phyloP scores from a whole-genome alignment of 2,797 vertebrate species.

The Xenentodon cancila region DNA sequence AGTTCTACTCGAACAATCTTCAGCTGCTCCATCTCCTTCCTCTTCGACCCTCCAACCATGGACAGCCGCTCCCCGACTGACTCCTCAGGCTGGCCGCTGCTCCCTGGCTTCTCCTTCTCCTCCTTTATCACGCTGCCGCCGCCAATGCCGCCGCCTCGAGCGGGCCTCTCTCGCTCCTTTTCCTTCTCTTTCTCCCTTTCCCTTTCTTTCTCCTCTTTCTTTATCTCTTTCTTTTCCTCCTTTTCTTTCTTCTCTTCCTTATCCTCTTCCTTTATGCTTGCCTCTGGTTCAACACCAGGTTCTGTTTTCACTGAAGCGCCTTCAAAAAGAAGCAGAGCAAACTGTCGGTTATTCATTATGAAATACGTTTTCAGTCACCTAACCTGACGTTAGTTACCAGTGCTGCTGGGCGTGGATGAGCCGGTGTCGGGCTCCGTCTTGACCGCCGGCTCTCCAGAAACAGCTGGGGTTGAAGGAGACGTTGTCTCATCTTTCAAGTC shows the following conservation, averaged over 20 bases:
- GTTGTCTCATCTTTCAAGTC: constrained; percentile 89
- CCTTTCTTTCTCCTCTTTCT: constrained; percentile 81
- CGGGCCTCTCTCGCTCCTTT: constrained; percentile 72
- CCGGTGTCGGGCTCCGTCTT: constrained; percentile 89
- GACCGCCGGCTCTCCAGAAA: constrained; percentile 75
- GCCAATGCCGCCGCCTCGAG: constrained; percentile 51
- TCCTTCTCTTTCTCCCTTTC: constrained; percentile 85
- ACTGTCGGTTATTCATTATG: too few species aligned
- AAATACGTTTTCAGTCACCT: not conserved
- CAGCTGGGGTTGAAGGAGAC: constrained; percentile 70
- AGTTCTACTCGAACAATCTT: constrained; percentile 92
- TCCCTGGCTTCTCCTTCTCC: constrained; percentile 79
- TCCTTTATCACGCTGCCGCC: constrained; percentile 70
- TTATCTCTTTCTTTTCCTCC: constrained; percentile 81
- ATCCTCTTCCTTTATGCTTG: constrained; percentile 87
- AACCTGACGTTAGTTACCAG: constrained; percentile 57
- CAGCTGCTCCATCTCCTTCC: constrained; percentile 94
- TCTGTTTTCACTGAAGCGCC: constrained; percentile 78
- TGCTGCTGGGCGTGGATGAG: constrained; percentile 75
- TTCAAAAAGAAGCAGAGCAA: constrained; percentile 26
- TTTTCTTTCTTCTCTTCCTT: constrained; percentile 88
- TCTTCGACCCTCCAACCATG: constrained; percentile 86
- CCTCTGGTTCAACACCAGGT: constrained; percentile 82
- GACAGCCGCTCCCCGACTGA: constrained; percentile 70
- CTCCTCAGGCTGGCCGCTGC: constrained; percentile 81